Base-by-base conservation (phyloP, 2,888 invertebrate species). In the Beris chalybata region DNA sequence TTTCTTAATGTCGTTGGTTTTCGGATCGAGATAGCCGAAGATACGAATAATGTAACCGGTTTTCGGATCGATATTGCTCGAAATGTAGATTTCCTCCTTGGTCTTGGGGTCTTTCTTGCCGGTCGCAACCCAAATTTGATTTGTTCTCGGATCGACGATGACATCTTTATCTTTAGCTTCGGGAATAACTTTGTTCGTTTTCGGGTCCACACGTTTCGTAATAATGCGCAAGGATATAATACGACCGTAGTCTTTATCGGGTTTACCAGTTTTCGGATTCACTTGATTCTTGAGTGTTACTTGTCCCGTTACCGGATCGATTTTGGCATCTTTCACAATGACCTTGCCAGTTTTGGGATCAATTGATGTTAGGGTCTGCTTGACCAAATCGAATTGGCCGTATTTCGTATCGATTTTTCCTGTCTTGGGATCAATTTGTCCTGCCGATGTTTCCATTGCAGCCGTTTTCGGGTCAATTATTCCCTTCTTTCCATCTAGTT, bases 371-470 rank as follows among this genome's bases (percentile, higher is more conserved):
- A 89, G 85, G 1, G 89, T 89, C 71, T 88, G 88, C 74, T 85
- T 85, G 1, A 89, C 82, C 30, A 89, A 83, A 78, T 89, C 88
- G 69, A 88, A 87, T 74, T 89, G 87, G 13, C 89, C 89, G 71
- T 89, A 89, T 74, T 89, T 89, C 0, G 89, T 89, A 72, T 88
- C 88, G 57, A 89, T 85, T 74, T 85, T 88, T 70, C 87, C 87
- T 56, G 85, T 87, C 70, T 86, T 86, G 0, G 88, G 87, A 77
- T 89, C 88, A 50, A 87, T 85, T 74, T 89, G 86, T 32, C 88
- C 89, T 0, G 84, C 85, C 0, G 87, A 86, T 70, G 86, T 86
- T 78, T 89, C 89, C 7, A 87, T 83, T 43, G 83, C 80, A 0
- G 86, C 84, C 58, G 86, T 84, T 77, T 89, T 89, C 0, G 87